Percentiles rank a stretch among this genome's conserved stretches.
Conservation (phyloP, 2,888 invertebrate species). For the Chrysomela aeneicollis region DNA sequence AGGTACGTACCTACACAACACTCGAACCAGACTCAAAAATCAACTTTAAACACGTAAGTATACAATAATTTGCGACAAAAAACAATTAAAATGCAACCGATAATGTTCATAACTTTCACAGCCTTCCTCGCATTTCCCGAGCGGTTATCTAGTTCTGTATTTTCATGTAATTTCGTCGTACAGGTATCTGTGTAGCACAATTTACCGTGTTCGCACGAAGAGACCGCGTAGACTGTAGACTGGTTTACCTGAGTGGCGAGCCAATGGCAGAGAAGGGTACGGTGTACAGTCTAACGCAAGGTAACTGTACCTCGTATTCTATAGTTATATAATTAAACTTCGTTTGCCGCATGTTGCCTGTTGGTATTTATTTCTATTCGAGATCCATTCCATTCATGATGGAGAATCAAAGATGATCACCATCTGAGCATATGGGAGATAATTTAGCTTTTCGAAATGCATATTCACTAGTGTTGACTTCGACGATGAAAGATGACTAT, state of each 20-base stretch:
- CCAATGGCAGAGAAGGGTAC: slow-evolving; percentile 44
- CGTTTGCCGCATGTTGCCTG: slow-evolving; percentile 49
- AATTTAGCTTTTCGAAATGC: slow-evolving; percentile 5
- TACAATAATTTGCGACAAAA: slow-evolving; percentile 18
- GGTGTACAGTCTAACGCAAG: slow-evolving; percentile 55
- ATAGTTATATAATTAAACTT: slow-evolving; percentile 57
- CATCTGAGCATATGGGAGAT: slow-evolving; percentile 6
- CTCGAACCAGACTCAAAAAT: slow-evolving; percentile 1
- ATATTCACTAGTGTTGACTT: neutral
- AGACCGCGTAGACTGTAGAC: slow-evolving; percentile 59
- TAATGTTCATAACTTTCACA: slow-evolving; percentile 45
- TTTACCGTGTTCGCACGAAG: slow-evolving; percentile 51
- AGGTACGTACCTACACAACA: neutral
- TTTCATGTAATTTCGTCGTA: slow-evolving; percentile 43
- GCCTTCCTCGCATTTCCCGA: slow-evolving; percentile 45
- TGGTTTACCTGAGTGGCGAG: slow-evolving; percentile 55
- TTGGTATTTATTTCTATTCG: slow-evolving; percentile 37
- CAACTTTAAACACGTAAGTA: slow-evolving; percentile 14
- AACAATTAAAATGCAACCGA: slow-evolving; percentile 32
- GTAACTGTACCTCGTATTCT: slow-evolving; percentile 53
- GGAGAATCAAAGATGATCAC: slow-evolving; percentile 23
- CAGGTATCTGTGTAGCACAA: slow-evolving; percentile 52
- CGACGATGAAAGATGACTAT: neutral
- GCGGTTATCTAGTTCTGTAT: slow-evolving; percentile 38
- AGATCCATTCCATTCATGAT: slow-evolving; percentile 34